These are phyloP conservation scores for Turritopsis rubra DNA, from an alignment of 30 jellyfish, hydroid and myxozoan genomes.

Conservation along the genomic window DNA sequence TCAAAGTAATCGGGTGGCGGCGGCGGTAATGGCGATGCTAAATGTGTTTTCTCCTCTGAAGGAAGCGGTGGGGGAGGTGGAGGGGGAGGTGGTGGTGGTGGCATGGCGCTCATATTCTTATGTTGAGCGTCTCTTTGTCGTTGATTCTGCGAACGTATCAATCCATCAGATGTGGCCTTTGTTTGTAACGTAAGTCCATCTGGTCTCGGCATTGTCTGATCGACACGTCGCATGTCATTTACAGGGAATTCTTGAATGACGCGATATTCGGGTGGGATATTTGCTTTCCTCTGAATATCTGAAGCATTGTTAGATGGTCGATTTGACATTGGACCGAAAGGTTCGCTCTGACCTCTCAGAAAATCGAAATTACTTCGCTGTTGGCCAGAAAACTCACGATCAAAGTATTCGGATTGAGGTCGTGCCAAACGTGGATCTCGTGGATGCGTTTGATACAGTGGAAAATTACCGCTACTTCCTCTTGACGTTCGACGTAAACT, in stretches of 20 bases:
- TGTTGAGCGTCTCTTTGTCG: slow-evolving; percentile 15
- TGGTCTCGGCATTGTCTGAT: background rate
- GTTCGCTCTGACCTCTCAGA: background rate
- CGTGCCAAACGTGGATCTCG: background rate
- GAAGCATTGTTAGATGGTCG: background rate
- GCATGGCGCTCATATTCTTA: slow-evolving; percentile 1
- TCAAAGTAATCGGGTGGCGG: slow-evolving; percentile 32
- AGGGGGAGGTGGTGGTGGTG: slow-evolving; percentile 54
- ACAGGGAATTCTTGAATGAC: slow-evolving; percentile 1
- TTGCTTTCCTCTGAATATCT: background rate
- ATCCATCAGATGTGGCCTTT: slow-evolving; percentile 21
- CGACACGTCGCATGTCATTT: background rate
- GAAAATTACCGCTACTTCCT: background rate
- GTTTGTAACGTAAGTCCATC: slow-evolving; percentile 12
- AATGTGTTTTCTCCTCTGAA: slow-evolving; percentile 18
- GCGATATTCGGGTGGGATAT: background rate
- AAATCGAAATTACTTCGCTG: background rate
- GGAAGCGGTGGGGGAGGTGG: slow-evolving; percentile 80
- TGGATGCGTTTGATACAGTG: background rate
- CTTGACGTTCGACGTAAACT: background rate
- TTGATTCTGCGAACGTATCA: slow-evolving; percentile 26
- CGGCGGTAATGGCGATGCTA: slow-evolving; percentile 30
- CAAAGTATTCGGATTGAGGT: slow-evolving; percentile 3
- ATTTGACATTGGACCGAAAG: background rate
- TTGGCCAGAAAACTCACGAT: background rate